Base-by-base conservation (phyloP, 2,113 vertebrate genomes). In the Camelus dromedarius region DNA sequence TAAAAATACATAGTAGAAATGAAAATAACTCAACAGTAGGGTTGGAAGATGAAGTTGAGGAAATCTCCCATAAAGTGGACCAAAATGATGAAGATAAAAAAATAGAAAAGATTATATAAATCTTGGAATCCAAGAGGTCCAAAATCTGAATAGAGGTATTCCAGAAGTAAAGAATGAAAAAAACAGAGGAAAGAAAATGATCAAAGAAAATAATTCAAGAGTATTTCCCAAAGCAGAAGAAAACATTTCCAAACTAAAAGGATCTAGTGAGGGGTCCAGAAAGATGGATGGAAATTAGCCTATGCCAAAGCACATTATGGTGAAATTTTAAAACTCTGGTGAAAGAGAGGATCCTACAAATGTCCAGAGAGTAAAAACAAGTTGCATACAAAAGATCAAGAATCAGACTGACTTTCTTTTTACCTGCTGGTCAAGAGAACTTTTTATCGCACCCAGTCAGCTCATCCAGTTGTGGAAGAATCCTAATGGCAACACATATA, bases 191-290 rank as follows among this genome's bases (percentile, higher is more conserved):
- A 66, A 64, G 54, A 81, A 92, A 76, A 52, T 54, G 20, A 76
- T 76, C 28, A 64, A 56, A 83, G 35, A 73, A 73, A 82, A 58
- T 42, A 82, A 82, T 52, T 91, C 6, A 42, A 87, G 12, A 95
- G n/a, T 6, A 88, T 82, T 82, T 67, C 50, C 8, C 50, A 67
- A 76, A 83, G 54, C 28, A 70, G 70, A 76, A 83, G 76, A 76
- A 89, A 76, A 77, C 60, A 62, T 83, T 86, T 91, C 32, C 28
- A 84, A 85, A 73, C 50, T 72, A 38, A 91, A 91, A 79, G 56
- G 2, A 72, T 93, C 22, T 19, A 75, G 26, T 60, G 26, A 91
- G 24, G 50, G 28, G 38, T 50, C 26, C 32, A 58, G 66, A 81
- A 66, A 85, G 91, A 67, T n/a, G 58, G 18, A 73, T 86, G 73